These are phyloP conservation scores for Phrixothrix hirtus DNA, from an alignment of 2,888 invertebrate species.

Conservation along the genomic window DNA sequence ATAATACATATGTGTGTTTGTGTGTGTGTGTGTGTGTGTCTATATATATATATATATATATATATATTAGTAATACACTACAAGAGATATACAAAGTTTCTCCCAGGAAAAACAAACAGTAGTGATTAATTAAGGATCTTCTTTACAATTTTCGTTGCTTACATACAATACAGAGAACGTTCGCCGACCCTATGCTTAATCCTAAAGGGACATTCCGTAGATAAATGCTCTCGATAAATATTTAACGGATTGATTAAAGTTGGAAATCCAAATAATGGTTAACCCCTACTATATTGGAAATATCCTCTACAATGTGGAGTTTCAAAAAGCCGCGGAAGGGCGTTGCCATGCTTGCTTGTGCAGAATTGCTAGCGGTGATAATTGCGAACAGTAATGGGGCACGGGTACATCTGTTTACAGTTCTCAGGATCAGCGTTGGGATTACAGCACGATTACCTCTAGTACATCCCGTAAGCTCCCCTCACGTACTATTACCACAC, in stretches of 20 bases:
- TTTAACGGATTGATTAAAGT: slow-evolving; percentile 36
- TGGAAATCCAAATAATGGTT: slow-evolving; percentile 32
- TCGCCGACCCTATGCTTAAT: background rate
- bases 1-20: too few relatives aligned
- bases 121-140: slow-evolving; percentile 7
- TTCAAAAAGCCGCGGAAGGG: slow-evolving; percentile 38
- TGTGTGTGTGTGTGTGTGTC: too few relatives aligned
- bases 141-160: slow-evolving; percentile 1
- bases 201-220: slow-evolving; percentile 8
- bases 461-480: slow-evolving; percentile 22
- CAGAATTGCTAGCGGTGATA: slow-evolving; percentile 38
- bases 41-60: too few relatives aligned
- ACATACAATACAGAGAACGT: background rate
- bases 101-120: too few relatives aligned
- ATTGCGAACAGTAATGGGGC: slow-evolving; percentile 43
- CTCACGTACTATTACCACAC: slow-evolving; percentile 8
- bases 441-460: slow-evolving; percentile 41
- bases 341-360: slow-evolving; percentile 32
- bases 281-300: slow-evolving; percentile 29
- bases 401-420: slow-evolving; percentile 46
- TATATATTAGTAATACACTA: too few relatives aligned
- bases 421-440: slow-evolving; percentile 41
- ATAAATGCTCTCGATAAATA: slow-evolving; percentile 33
- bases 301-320: slow-evolving; percentile 26
- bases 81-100: too few relatives aligned